A percentile compares a stretch with the other conserved stretches of the same genome.
Conservation (phyloP, 1,140 invertebrate species). For the Contarinia nasturtii region DNA sequence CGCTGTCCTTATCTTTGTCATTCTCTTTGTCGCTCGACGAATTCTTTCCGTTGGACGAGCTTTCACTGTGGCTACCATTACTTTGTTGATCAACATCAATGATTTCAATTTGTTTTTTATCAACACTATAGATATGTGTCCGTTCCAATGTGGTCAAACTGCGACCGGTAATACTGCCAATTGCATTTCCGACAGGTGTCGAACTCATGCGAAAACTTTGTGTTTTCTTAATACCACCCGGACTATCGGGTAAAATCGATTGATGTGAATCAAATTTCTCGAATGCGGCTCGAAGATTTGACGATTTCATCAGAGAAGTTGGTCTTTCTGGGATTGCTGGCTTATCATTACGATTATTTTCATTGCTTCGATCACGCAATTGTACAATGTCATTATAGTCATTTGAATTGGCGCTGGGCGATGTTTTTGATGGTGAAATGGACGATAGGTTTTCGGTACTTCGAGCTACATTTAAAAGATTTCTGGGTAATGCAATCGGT, state of each 20-base stretch:
- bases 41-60: conserved; percentile 11
- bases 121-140: conserved; percentile 43
- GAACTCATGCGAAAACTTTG: conserved; percentile 2
- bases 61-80: conserved; percentile 6
- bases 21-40: conserved; percentile 19
- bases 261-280: conserved; percentile 7
- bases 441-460: conserved; percentile 3
- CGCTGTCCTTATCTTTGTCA: neutral
- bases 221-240: neutral
- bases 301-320: conserved; percentile 36
- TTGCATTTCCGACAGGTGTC: conserved; percentile 8
- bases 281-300: conserved; percentile 26
- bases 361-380: conserved; percentile 10
- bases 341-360: conserved; percentile 20
- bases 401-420: neutral
- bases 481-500: conserved; percentile 34
- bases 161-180: conserved; percentile 4
- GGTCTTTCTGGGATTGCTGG: conserved; percentile 52
- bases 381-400: neutral
- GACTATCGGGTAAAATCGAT: neutral
- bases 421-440: too few relatives aligned
- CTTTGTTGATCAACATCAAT: conserved; percentile 30
- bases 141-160: conserved; percentile 28
- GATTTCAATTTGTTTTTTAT: conserved; percentile 48
- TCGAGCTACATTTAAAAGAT: conserved; percentile 18